These are phyloP conservation scores for Papilio aristodemus DNA, from an alignment of 1,140 invertebrate species.

Conservation along the genomic window DNA sequence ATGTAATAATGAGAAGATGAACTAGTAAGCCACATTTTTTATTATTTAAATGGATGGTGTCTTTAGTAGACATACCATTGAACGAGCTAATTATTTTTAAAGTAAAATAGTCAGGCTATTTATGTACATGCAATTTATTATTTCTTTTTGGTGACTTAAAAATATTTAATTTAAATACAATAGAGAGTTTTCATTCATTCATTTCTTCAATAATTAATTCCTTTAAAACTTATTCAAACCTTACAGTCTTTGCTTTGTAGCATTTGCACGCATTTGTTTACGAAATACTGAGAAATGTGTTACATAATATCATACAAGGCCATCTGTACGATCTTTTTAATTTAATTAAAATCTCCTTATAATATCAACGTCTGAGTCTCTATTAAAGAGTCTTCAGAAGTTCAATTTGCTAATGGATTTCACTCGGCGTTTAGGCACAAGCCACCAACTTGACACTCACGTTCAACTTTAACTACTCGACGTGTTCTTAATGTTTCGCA, in stretches of 20 bases:
- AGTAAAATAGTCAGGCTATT: too few species aligned
- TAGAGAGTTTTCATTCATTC: neutral
- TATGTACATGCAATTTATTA: too few species aligned
- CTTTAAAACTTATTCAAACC: neutral
- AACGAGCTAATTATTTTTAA: too few species aligned
- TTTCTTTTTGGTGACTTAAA: too few species aligned
- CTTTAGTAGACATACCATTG: too few species aligned
- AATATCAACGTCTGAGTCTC: neutral
- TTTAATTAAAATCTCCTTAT: constrained; percentile 7
- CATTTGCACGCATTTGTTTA: neutral
- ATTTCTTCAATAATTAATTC: neutral
- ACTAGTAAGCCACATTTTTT: too few species aligned
- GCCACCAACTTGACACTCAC: constrained; percentile 33
- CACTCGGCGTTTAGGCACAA: constrained; percentile 7
- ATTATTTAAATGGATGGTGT: too few species aligned
- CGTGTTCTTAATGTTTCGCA: constrained; percentile 55
- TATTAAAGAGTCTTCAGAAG: constrained; percentile 6
- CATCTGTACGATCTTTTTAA: neutral
- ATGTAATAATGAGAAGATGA: too few species aligned
- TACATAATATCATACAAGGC: neutral
- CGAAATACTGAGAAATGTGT: neutral
- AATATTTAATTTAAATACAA: neutral
- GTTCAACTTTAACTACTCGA: constrained; percentile 53
- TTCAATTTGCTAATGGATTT: constrained; percentile 9
- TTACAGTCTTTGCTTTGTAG: neutral